Evolutionary conservation across 2,797 vertebrate genomes (phyloP).

Genomic region (Danionella dracula): DNA sequence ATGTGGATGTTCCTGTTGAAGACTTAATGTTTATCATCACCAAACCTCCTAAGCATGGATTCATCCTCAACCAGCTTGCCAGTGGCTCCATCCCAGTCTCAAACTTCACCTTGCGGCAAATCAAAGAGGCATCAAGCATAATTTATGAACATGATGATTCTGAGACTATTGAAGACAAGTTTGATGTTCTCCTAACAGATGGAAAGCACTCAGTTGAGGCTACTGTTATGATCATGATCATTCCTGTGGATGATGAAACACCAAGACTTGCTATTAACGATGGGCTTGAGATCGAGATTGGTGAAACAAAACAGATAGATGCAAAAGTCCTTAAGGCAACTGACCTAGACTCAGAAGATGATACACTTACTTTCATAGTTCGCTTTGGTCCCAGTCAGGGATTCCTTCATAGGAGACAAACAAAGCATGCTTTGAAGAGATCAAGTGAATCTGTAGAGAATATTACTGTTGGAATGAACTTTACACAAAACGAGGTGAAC

Average conservation of each 20-base stretch:
- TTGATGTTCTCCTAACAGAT: constrained; percentile 82
- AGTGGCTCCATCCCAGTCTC: constrained; percentile 78
- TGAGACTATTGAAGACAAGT: constrained; percentile 86
- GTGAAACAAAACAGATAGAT: constrained; percentile 80
- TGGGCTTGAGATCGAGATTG: constrained; percentile 84
- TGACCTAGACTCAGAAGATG: constrained; percentile 91
- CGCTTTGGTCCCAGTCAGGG: constrained; percentile 82
- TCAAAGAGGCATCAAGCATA: constrained; percentile 85
- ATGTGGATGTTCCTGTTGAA: constrained; percentile 79
- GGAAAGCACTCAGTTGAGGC: constrained; percentile 78
- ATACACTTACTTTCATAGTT: constrained; percentile 73
- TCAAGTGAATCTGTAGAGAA: constrained; percentile 70
- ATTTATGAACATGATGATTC: constrained; percentile 94
- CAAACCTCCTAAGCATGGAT: constrained; percentile 78
- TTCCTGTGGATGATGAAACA: constrained; percentile 89
- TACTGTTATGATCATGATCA: constrained; percentile 74
- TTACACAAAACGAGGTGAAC: constrained; percentile 88
- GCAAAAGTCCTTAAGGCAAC: constrained; percentile 83
- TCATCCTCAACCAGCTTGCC: constrained; percentile 81
- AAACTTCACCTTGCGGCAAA: constrained; percentile 86
- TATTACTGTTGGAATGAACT: constrained; percentile 87
- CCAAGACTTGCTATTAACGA: constrained; percentile 88
- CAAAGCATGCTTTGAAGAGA: constrained; percentile 8
- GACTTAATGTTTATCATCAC: constrained; percentile 78
- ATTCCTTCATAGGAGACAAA: constrained; percentile 71